Conservation (phyloP, 2,113 vertebrate genomes). For the Syrrhaptes paradoxus region DNA sequence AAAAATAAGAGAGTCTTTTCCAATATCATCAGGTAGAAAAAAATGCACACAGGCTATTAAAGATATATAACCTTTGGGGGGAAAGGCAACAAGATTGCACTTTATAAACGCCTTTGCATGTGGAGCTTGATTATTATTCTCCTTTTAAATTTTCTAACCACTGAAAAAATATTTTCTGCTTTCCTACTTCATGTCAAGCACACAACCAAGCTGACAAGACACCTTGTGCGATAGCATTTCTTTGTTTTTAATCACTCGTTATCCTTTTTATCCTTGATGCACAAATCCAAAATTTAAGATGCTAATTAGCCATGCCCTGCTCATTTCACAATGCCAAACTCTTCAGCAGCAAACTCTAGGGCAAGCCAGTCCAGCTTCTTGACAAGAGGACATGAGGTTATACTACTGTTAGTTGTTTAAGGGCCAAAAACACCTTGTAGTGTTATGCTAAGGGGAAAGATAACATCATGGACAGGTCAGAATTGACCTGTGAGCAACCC, state of each 20-base stretch:
- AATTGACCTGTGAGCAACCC: not conserved
- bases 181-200: not conserved
- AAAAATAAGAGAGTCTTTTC: not conserved
- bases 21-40: not conserved
- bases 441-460: not conserved
- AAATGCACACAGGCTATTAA: not conserved
- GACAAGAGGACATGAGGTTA: not conserved
- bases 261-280: not conserved
- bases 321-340: not conserved
- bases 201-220: not conserved
- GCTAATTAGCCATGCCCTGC: not conserved
- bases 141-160: not conserved
- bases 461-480: not conserved
- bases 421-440: not conserved
- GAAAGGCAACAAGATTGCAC: not conserved
- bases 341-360: not conserved
- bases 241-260: not conserved
- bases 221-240: accelerated
- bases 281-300: not conserved
- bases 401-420: not conserved
- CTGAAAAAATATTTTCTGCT: not conserved
- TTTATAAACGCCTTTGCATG: not conserved
- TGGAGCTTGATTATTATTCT: not conserved
- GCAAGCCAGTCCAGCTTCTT: not conserved
- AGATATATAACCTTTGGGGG: not conserved